Evolutionary conservation across 2,888 invertebrate genomes (phyloP).

Genomic region (Pterostichus niger): DNA sequence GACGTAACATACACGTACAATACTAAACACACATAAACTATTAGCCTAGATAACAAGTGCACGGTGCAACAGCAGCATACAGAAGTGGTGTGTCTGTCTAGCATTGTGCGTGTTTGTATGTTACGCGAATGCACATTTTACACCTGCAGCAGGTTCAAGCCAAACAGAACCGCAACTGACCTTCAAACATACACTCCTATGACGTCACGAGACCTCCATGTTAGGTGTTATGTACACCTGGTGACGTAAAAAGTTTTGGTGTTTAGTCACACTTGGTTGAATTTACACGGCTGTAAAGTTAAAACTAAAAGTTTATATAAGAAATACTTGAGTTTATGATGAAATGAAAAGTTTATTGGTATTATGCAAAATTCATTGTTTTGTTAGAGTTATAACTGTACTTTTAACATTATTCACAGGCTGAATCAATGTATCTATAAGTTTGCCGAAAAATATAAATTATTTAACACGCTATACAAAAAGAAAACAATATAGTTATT

Average conservation of each 20-base stretch:
- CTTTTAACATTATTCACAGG: no score
- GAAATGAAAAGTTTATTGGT: not conserved
- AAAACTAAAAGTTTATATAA: not conserved
- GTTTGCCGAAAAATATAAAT: no score
- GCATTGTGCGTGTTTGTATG: not conserved
- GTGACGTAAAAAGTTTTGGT: constrained; percentile 32
- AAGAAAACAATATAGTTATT: no score
- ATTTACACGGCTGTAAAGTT: constrained; percentile 2
- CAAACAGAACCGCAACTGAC: not conserved
- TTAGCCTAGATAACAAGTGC: not conserved
- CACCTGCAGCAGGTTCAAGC: constrained; percentile 5
- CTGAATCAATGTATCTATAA: no score
- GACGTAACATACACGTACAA: no score
- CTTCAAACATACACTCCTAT: constrained; percentile 11
- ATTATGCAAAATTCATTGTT: no score
- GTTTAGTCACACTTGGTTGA: constrained; percentile 6
- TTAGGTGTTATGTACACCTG: constrained; percentile 42
- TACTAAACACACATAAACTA: no score
- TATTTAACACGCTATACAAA: no score
- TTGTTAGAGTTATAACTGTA: no score
- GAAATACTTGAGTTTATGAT: not conserved
- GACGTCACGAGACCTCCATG: constrained; percentile 18
- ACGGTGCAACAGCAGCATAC: not conserved
- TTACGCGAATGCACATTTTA: not conserved
- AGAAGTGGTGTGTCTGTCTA: no score